Evolutionary conservation across 2,797 vertebrate species (phyloP).

Genomic region (Sebastes nivosus): DNA sequence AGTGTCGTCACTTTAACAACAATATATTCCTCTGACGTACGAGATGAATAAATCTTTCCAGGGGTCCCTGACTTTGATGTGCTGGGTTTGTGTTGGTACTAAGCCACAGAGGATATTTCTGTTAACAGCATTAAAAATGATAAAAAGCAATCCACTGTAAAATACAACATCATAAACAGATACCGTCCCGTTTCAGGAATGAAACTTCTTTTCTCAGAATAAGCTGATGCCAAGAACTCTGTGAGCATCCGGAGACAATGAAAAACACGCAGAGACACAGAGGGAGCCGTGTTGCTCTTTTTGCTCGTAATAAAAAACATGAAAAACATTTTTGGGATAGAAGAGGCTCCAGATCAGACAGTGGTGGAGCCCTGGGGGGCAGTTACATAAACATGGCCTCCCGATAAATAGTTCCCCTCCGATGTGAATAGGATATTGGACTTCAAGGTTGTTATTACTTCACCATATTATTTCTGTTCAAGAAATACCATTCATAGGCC

Average conservation of each 20-base stretch:
- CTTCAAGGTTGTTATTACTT: slow-evolving; percentile 57
- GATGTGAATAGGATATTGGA: slow-evolving; percentile 63
- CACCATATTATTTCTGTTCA: slow-evolving; percentile 34
- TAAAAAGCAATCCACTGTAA: not conserved
- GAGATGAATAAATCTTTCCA: not conserved
- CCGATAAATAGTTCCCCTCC: slow-evolving; percentile 35
- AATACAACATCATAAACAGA: not conserved
- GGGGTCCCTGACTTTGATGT: not conserved
- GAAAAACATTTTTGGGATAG: slow-evolving; percentile 47
- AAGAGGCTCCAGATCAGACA: slow-evolving; percentile 39
- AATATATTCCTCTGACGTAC: not conserved
- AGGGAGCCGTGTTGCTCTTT: slow-evolving; percentile 11
- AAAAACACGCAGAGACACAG: slow-evolving; percentile 6
- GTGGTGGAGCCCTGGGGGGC: slow-evolving; percentile 2
- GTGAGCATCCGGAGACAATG: not conserved
- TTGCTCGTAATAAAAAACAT: slow-evolving; percentile 47
- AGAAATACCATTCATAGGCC: slow-evolving; percentile 32
- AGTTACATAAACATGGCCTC: slow-evolving; percentile 53
- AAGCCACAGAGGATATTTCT: not conserved
- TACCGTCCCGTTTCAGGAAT: not conserved
- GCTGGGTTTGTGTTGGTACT: not conserved
- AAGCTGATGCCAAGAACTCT: not conserved
- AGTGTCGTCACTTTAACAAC: not conserved
- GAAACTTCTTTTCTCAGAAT: not conserved
- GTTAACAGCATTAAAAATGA: not conserved